phyloP scores from a whole-genome alignment of 2,797 vertebrate genomes.

The Botia kubotai region DNA sequence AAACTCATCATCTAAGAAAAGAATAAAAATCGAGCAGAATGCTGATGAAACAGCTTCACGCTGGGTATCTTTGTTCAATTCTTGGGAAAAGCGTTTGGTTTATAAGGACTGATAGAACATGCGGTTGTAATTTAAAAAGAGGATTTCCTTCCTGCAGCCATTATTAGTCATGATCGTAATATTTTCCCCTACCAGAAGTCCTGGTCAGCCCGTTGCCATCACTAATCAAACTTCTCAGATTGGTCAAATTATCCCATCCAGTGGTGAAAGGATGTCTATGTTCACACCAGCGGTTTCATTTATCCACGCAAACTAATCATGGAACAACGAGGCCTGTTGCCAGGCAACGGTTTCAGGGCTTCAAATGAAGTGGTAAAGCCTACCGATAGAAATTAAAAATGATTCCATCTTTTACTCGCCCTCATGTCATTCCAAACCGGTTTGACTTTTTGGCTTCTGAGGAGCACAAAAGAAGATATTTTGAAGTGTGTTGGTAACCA shows the following conservation, averaged over 20 bases:
- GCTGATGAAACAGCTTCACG: no score
- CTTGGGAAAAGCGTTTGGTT: not conserved
- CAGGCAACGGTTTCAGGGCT: not conserved
- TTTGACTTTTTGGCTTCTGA: no score
- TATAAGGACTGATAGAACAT: not conserved
- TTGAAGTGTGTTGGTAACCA: no score
- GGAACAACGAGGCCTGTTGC: conserved; percentile 17
- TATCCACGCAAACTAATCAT: conserved; percentile 21
- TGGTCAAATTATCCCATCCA: conserved; percentile 21
- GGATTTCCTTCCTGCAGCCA: not conserved
- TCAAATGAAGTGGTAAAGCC: not conserved
- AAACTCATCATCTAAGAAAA: conserved; percentile 76
- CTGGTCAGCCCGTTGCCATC: conserved; percentile 6
- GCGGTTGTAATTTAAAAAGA: not conserved
- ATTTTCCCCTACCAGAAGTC: conserved; percentile 4
- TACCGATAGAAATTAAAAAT: not conserved
- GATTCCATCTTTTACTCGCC: no score
- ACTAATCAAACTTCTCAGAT: conserved; percentile 23
- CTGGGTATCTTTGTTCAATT: not conserved
- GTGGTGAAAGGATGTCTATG: conserved; percentile 20
- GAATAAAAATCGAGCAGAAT: not conserved
- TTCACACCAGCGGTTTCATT: conserved; percentile 19
- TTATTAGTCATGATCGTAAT: not conserved
- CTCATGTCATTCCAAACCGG: no score
- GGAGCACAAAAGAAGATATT: no score